A percentile compares a stretch with the other conserved stretches of the same genome.
phyloP scores from a whole-genome alignment of 2,113 vertebrate genomes.

The Chloroceryle aenea region DNA sequence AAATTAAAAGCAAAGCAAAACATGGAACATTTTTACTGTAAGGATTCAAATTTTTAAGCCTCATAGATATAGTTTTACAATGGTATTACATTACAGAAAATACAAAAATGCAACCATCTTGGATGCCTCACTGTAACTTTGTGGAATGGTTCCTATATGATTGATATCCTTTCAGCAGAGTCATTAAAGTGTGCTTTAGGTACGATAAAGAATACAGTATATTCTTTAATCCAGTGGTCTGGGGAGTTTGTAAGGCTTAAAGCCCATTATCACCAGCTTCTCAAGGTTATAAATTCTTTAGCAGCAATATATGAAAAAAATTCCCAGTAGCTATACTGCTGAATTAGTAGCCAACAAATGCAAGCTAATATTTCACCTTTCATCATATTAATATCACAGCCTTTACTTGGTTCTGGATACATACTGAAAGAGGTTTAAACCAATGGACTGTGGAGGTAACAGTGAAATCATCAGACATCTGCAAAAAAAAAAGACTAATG shows the following conservation, averaged over 20 bases:
- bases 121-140: not conserved
- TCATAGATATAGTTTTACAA: not conserved
- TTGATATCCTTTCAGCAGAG: conserved; percentile 41
- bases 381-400: not conserved
- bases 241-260: conserved; percentile 36
- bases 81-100: not conserved
- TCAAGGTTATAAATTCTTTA: conserved; percentile 58
- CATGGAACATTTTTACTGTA: not conserved
- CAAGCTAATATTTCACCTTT: conserved; percentile 3
- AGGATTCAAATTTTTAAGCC: not conserved
- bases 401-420: not conserved
- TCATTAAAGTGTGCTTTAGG: conserved; percentile 63
- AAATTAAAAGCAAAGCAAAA: not conserved
- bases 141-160: not conserved
- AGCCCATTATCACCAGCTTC: conserved; percentile 24
- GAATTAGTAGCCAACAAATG: conserved; percentile 31
- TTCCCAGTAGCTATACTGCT: conserved; percentile 18
- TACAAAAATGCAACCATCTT: not conserved
- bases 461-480: not conserved
- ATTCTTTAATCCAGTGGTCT: conserved; percentile 51
- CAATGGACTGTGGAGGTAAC: not conserved
- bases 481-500: not conserved
- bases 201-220: conserved; percentile 16
- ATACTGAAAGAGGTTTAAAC: not conserved
- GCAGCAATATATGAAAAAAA: conserved; percentile 38